These are phyloP conservation scores for Catocala sponsa DNA, from an alignment of 2,888 invertebrate species.

Conservation along the genomic window DNA sequence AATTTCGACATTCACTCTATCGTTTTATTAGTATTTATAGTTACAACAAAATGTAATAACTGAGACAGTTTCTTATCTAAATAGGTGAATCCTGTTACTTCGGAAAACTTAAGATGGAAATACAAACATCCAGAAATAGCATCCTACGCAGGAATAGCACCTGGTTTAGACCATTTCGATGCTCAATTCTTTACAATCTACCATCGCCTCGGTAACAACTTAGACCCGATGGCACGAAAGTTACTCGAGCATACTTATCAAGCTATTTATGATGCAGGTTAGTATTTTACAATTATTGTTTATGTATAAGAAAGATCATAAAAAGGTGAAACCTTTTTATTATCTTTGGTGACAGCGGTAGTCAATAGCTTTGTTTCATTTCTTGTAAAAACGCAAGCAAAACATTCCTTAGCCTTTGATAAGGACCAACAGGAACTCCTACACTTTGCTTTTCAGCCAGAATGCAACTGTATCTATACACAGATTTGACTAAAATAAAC, in stretches of 20 bases:
- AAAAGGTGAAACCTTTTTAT: too few relatives aligned
- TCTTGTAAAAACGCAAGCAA: too few relatives aligned
- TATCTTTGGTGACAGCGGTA: too few relatives aligned
- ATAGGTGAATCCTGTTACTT: constrained; percentile 1
- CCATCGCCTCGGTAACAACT: constrained; percentile 59
- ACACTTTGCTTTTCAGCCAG: not conserved
- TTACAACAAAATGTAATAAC: too few relatives aligned
- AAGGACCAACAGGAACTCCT: not conserved
- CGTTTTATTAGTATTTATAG: too few relatives aligned
- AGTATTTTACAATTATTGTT: not conserved
- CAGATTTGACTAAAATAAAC: too few relatives aligned
- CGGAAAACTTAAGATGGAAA: constrained; percentile 4
- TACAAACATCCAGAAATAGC: constrained; percentile 7
- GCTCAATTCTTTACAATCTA: constrained; percentile 65
- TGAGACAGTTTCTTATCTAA: too few relatives aligned
- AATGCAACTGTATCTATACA: not conserved
- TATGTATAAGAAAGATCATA: too few relatives aligned
- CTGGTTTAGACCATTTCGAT: not conserved
- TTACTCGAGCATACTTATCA: constrained; percentile 60
- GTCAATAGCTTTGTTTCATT: too few relatives aligned
- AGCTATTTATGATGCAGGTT: constrained; percentile 64
- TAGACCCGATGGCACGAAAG: constrained; percentile 60
- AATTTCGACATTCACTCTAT: too few relatives aligned
- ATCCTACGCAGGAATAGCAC: not conserved
- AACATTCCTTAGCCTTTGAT: too few relatives aligned